Base-by-base conservation (phyloP, 2,797 vertebrate species). In the Aeoliscus strigatus region DNA sequence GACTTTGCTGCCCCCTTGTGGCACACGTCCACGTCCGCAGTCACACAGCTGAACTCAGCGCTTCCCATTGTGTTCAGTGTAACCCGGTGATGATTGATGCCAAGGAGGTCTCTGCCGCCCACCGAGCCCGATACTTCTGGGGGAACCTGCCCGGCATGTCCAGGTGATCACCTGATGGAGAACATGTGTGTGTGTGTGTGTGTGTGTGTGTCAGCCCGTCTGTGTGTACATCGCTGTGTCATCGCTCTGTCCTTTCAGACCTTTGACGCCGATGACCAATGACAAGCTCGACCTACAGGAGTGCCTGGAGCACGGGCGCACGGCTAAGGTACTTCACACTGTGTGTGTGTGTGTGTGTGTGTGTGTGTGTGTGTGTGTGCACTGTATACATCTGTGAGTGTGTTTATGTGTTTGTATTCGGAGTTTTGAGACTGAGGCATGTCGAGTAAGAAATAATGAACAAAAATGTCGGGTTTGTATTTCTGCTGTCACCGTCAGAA, bases 81-180 rank as follows among this genome's bases (percentile, higher is more conserved):
- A 95, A 96, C 62, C 94, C 94, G 0, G 90, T 96, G 44, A 96
- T 96, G 94, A 90, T 96, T 0, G 90, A 96, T 0, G 94, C 93
- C 0, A 91, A 95, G 75, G 94, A 96, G 55, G 92, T 96, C 8
- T 93, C 94, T 0, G 91, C 94, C 44, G 89, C 93, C 26, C 94
- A 95, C 71, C 82, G 91, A 14, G 93, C 94, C 7, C 88, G 92
- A 27, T 96, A 96, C 25, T 95, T 95, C 83, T 96, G 94, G 94
- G 94, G 94, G 14, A 96, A 96, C 79, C 87, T 96, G 16, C 94
- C 94, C 0, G 93, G 93, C 56, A 96, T 96, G 93, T 92, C 94
- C 81, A 93, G 94, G 94, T 95, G 25, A 66, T 16, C 14, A 14
- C 50, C 4, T 11, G n/a, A 25, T 3, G 37, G 31, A 42, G 6